These are phyloP conservation scores for Lycaena phlaeas DNA, from an alignment of 2,888 invertebrate species.

Conservation along the genomic window DNA sequence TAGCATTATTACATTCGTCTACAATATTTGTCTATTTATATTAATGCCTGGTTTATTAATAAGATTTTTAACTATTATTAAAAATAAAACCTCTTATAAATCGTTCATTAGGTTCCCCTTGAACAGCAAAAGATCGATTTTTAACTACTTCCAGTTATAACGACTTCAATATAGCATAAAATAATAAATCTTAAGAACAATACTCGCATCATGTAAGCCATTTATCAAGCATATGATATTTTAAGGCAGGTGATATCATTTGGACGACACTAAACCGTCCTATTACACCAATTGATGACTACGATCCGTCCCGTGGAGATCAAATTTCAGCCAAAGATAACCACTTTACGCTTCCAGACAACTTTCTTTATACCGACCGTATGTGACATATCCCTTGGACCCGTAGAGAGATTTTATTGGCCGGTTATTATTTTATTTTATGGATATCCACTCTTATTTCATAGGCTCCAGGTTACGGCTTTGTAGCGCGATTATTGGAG, in stretches of 20 bases:
- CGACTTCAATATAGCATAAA: too few relatives aligned
- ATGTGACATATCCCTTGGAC: constrained; percentile 62
- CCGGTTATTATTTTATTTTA: constrained; percentile 72
- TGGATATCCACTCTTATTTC: constrained; percentile 67
- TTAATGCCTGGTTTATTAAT: too few relatives aligned
- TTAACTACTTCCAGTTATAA: too few relatives aligned
- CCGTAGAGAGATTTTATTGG: constrained; percentile 59
- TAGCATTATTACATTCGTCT: too few relatives aligned
- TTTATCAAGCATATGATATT: too few relatives aligned
- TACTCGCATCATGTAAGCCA: too few relatives aligned
- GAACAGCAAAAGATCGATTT: too few relatives aligned
- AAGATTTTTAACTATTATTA: too few relatives aligned
- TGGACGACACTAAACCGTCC: constrained; percentile 48
- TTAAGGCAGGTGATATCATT: constrained; percentile 37
- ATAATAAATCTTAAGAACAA: too few relatives aligned
- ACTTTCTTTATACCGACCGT: constrained; percentile 39
- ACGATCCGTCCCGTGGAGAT: constrained; percentile 45
- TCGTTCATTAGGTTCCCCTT: too few relatives aligned
- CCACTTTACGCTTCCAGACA: constrained; percentile 48
- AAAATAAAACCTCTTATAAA: too few relatives aligned
- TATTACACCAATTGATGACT: constrained; percentile 62
- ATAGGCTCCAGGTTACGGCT: constrained; percentile 59
- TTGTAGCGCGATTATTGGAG: constrained; percentile 59
- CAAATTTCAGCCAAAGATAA: constrained; percentile 44
- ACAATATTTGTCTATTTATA: too few relatives aligned